Conservation (phyloP, 2,113 vertebrate species). For the Ceyx cyanopectus region DNA sequence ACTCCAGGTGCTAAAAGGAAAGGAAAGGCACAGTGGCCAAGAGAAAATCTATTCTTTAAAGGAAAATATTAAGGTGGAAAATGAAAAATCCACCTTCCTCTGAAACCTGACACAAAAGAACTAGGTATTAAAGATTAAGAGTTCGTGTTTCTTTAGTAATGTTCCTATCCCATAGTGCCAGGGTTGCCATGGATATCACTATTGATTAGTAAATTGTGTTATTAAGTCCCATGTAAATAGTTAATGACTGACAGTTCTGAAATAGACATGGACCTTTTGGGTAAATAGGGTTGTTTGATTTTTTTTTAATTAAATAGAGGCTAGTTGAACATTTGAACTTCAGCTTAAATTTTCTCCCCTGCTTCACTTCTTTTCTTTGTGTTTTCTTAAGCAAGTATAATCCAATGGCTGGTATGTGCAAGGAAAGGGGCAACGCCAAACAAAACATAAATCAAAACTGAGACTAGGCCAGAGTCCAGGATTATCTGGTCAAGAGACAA, state of each 20-base stretch:
- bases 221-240: slow-evolving; percentile 26
- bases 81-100: background rate
- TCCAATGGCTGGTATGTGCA: background rate
- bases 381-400: background rate
- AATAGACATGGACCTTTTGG: background rate
- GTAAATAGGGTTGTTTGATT: background rate
- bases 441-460: background rate
- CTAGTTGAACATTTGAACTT: background rate
- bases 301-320: background rate
- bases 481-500: background rate
- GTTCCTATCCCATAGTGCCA: background rate
- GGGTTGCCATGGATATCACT: slow-evolving; percentile 51
- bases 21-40: background rate
- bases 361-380: background rate
- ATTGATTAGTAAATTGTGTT: slow-evolving; percentile 19
- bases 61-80: background rate
- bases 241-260: slow-evolving; percentile 33
- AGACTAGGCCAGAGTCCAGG: background rate
- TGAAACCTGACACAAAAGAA: background rate
- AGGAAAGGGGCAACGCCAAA: background rate
- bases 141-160: background rate
- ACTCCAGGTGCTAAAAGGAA: background rate
- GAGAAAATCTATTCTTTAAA: background rate
- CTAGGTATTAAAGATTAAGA: background rate
- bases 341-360: background rate